A percentile compares a stretch with the other conserved stretches of the same genome.
Evolutionary conservation across 2,888 invertebrate genomes (phyloP).

Genomic region (Dasypolia templi): DNA sequence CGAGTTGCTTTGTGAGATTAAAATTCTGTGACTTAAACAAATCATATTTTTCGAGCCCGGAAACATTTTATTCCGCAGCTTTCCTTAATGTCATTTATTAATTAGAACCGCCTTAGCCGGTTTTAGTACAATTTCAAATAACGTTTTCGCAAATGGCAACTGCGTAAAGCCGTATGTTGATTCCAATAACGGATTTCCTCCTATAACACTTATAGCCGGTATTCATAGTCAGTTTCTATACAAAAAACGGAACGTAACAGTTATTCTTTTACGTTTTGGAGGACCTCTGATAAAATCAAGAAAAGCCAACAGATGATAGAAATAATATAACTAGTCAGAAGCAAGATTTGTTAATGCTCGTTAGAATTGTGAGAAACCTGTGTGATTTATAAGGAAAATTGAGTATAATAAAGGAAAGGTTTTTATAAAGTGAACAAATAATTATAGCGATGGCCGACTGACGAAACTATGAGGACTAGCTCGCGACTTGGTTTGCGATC

Average conservation of each 20-base stretch:
- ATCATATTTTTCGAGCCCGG: not conserved
- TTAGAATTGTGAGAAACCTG: not conserved
- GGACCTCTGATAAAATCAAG: no score
- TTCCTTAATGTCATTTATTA: conserved; percentile 12
- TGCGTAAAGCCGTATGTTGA: not conserved
- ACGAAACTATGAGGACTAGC: not conserved
- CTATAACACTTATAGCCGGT: not conserved
- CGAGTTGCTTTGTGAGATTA: no score
- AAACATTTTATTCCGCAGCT: conserved; percentile 4
- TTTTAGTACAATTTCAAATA: conserved; percentile 1
- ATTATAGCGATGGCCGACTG: no score
- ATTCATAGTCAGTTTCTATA: not conserved
- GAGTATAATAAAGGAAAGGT: not conserved
- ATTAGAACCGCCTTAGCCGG: not conserved
- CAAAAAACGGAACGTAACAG: not conserved
- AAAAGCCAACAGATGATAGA: not conserved
- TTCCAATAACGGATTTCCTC: not conserved
- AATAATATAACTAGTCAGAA: not conserved
- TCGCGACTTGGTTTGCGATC: no score
- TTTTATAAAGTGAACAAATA: not conserved
- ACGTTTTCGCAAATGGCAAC: conserved; percentile 15
- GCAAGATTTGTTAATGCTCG: not conserved
- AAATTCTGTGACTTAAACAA: not conserved
- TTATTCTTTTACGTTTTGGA: not conserved
- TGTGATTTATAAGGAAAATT: conserved; percentile 5